Base-by-base conservation (phyloP, 1,140 invertebrate species). In the Trissolcus basalis region DNA sequence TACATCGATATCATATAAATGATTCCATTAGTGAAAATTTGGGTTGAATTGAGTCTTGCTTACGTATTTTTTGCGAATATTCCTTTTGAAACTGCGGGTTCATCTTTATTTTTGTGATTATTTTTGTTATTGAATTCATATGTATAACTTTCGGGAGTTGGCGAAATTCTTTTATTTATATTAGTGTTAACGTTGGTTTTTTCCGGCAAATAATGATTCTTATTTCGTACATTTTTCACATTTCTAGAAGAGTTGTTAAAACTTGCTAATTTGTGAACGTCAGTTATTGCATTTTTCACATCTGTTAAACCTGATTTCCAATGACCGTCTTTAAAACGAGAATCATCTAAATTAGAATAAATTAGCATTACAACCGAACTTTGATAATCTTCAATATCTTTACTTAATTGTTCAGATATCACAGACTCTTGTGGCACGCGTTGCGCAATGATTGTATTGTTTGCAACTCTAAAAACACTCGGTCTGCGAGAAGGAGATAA, bases 291-390 rank as follows among this genome's bases (percentile, higher is more conserved):
- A 3, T 13, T 44, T 14, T 44, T n/a, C 12, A n/a, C 6, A 35
- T 48, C 60, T 56, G 16, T 74, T 44, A 27, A 43, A 16, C 15
- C 14, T 11, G 8, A 48, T 45, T 41, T 59, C 9, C 7, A 12
- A 15, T 53, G 35, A n/a, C n/a, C n/a, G n/a, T n/a, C n/a, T 47
- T 41, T 55, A 4, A 69, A 32, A 0, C 54, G 54, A 19, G 72
- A 55, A 33, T 76, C 67, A 7, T 65, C 49, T 3, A 70, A 48
- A 41, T 76, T 76, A 1, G 65, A 61, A 39, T 76, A 76, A 43
- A 70, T 76, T 9, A 76, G 43, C 65, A 69, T 64, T 9, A 76
- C 65, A 0, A 76, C 36, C 2, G 73, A 67, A 50, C 64, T 70
- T 60, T 48, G 35, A 8, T 71, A 16, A 15, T 68, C 45, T 59